Conservation (phyloP, 2,888 invertebrate genomes). For the Xestia ashworthii region DNA sequence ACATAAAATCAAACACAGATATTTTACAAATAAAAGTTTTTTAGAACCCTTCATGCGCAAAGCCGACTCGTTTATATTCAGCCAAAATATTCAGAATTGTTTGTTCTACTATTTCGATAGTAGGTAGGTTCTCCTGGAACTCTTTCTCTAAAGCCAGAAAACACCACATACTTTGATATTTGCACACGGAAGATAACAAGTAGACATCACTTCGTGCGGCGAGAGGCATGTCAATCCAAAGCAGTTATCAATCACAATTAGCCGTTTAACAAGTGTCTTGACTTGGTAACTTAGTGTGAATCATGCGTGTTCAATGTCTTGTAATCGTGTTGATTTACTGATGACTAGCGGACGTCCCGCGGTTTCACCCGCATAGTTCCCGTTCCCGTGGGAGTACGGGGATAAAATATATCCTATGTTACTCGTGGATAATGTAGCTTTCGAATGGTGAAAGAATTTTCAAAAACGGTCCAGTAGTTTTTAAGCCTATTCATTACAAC, state of each 20-base stretch:
- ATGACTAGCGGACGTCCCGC: too few species aligned
- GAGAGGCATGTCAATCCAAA: background rate
- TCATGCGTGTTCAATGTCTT: constrained; percentile 15
- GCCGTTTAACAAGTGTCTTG: constrained; percentile 1
- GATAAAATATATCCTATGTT: too few species aligned
- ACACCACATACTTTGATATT: background rate
- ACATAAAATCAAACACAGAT: too few species aligned
- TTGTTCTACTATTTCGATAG: background rate
- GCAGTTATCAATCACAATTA: constrained; percentile 30
- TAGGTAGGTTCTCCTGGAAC: background rate
- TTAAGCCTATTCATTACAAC: too few species aligned
- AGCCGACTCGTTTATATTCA: background rate
- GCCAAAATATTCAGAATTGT: background rate
- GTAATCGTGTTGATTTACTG: constrained; percentile 18
- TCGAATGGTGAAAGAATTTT: too few species aligned
- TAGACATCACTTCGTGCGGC: background rate
- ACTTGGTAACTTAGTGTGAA: constrained; percentile 5
- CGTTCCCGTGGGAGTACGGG: too few species aligned
- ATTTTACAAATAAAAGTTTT: too few species aligned
- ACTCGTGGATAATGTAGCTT: too few species aligned
- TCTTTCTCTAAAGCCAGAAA: background rate
- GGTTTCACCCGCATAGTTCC: too few species aligned
- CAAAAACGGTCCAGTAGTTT: too few species aligned
- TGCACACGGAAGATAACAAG: background rate
- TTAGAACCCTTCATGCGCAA: too few species aligned